Conservation (phyloP, 2,113 vertebrate species). For the Ancistrus triradiatus region DNA sequence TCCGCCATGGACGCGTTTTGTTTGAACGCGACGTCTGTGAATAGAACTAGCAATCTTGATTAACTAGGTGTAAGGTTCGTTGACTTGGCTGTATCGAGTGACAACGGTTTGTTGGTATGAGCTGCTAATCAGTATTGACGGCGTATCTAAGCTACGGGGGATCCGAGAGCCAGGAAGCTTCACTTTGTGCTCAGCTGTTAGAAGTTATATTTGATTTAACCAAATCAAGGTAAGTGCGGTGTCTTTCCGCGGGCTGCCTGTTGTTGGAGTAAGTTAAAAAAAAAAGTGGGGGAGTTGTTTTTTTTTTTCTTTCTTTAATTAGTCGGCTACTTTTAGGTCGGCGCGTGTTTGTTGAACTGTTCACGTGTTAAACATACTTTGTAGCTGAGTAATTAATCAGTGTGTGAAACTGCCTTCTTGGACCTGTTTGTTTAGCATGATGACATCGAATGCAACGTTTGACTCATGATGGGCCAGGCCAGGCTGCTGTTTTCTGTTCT, state of each 20-base stretch:
- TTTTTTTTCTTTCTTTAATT: too few relatives aligned
- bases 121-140: not conserved
- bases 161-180: not conserved
- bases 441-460: conserved; percentile 26
- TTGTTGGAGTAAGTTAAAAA: too few relatives aligned
- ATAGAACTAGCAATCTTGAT: not conserved
- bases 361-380: too few relatives aligned
- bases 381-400: too few relatives aligned
- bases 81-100: not conserved
- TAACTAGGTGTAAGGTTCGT: not conserved
- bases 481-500: too few relatives aligned
- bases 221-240: not conserved
- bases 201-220: too few relatives aligned
- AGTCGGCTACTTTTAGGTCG: too few relatives aligned
- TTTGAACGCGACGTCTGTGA: not conserved
- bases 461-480: not conserved
- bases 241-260: too few relatives aligned
- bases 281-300: too few relatives aligned
- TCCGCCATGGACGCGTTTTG: not conserved
- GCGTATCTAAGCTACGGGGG: not conserved
- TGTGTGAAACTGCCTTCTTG: too few relatives aligned
- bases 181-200: too few relatives aligned
- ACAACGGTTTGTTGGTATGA: not conserved
- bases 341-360: too few relatives aligned
- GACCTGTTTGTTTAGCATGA: conserved; percentile 12